Evolutionary conservation across 2,113 vertebrate genomes (phyloP).

Genomic region (Melospiza melodia): DNA sequence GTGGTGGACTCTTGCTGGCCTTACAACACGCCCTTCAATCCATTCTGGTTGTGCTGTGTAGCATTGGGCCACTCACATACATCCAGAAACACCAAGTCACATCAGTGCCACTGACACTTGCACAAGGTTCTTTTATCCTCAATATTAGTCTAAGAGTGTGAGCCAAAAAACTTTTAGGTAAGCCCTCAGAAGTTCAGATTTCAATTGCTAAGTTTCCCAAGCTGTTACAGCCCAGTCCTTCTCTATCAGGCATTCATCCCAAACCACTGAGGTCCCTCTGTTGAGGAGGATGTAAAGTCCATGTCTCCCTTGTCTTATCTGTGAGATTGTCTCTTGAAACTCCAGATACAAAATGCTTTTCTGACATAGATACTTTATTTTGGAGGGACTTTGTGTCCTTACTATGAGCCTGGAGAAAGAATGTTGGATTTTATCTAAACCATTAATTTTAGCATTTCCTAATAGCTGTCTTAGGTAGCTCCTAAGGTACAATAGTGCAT

Average conservation of each 20-base stretch:
- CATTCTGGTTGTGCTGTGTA: background rate
- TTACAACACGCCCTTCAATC: background rate
- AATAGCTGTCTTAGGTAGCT: background rate
- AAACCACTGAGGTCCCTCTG: background rate
- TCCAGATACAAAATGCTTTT: background rate
- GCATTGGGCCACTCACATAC: background rate
- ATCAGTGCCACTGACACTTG: background rate
- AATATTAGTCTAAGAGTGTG: background rate
- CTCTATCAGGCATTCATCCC: background rate
- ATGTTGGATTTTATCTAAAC: background rate
- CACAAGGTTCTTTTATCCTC: background rate
- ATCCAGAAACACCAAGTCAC: background rate
- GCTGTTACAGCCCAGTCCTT: background rate
- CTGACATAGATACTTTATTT: background rate
- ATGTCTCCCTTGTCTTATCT: background rate
- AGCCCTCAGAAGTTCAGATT: background rate
- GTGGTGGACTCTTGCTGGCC: background rate
- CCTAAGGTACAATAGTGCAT: background rate
- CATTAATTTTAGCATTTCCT: background rate
- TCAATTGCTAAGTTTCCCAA: background rate
- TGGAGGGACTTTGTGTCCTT: background rate
- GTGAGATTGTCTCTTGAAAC: background rate
- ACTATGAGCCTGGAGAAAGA: background rate
- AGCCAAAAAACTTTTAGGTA: background rate
- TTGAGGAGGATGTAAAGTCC: background rate